Evolutionary conservation across 2,888 invertebrate species (phyloP).

Genomic region (Argyresthia albistria): DNA sequence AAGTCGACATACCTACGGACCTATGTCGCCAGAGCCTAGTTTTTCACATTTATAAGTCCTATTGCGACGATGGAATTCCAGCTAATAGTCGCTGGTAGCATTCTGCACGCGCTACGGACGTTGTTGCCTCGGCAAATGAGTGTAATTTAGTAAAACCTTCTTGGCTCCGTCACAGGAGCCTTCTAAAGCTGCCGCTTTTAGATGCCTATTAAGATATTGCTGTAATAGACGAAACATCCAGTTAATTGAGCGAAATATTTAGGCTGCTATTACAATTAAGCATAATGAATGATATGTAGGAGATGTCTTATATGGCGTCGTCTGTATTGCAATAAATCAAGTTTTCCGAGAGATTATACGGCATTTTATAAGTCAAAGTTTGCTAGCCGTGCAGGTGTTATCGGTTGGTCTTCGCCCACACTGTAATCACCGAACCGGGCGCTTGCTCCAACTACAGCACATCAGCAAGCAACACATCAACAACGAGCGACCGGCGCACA

Average conservation of each 20-base stretch:
- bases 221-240: background rate
- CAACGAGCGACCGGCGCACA: constrained; percentile 10
- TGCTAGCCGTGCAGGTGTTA: constrained; percentile 26
- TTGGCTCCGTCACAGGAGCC: constrained; percentile 9
- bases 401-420: constrained; percentile 25
- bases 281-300: too few relatives aligned
- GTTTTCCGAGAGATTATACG: too few relatives aligned
- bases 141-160: constrained; percentile 42
- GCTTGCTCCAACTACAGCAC: background rate
- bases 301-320: too few relatives aligned
- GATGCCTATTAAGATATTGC: background rate
- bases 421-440: constrained; percentile 52
- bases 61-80: constrained; percentile 57
- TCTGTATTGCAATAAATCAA: too few relatives aligned
- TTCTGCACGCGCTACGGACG: constrained; percentile 51
- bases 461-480: too few relatives aligned
- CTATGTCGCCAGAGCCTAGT: constrained; percentile 52
- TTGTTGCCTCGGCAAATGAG: constrained; percentile 54
- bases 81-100: constrained; percentile 63
- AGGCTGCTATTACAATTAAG: background rate
- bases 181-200: constrained; percentile 2
- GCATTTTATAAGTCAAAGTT: too few relatives aligned
- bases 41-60: constrained; percentile 60
- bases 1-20: constrained; percentile 25
- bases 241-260: background rate